phyloP scores from a whole-genome alignment of 2,797 vertebrate species.

The Pseudotriccus pelzelni region DNA sequence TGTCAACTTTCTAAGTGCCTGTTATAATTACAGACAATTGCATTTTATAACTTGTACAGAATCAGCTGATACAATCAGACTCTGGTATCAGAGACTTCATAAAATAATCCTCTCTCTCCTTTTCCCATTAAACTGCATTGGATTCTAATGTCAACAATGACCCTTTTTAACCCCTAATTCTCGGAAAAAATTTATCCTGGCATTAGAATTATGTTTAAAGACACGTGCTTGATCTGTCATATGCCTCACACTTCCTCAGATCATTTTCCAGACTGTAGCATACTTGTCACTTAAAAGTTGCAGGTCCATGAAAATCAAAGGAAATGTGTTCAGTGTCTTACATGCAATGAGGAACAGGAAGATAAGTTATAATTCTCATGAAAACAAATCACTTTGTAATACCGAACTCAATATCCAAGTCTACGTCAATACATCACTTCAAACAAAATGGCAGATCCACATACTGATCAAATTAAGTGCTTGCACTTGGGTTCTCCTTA shows the following conservation, averaged over 20 bases:
- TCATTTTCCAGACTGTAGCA: background rate
- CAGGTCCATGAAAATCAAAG: background rate
- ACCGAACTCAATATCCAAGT: background rate
- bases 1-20: background rate
- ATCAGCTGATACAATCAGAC: background rate
- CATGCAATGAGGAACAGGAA: background rate
- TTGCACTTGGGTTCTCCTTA: background rate
- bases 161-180: background rate
- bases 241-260: background rate
- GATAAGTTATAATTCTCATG: background rate
- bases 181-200: background rate
- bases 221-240: background rate
- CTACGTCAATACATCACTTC: background rate
- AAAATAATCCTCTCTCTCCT: background rate
- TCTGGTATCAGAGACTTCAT: background rate
- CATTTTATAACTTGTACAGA: background rate
- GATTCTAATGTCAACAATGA: background rate
- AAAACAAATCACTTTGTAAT: background rate
- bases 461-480: background rate
- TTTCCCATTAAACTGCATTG: background rate
- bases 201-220: background rate
- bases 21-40: background rate
- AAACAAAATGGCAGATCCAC: constrained; percentile 15
- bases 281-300: background rate
- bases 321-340: background rate